phyloP scores from a whole-genome alignment of 2,797 vertebrate genomes.

The Lutjanus campechanus region DNA sequence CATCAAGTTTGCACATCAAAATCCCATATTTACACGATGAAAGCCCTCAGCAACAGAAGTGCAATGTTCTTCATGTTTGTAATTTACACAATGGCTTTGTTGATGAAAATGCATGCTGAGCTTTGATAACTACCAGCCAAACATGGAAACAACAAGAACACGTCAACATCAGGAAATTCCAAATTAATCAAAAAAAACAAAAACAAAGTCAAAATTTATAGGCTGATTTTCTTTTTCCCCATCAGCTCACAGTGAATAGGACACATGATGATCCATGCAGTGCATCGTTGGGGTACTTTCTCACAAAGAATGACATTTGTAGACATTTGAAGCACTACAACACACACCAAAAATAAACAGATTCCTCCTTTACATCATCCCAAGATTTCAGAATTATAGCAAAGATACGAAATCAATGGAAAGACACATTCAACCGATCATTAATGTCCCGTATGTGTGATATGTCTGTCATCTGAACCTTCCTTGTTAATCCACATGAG shows the following conservation, averaged over 20 bases:
- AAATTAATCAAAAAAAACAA: slow-evolving; percentile 56
- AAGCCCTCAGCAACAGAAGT: slow-evolving; percentile 86
- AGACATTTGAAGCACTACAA: slow-evolving; percentile 86
- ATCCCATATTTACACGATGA: slow-evolving; percentile 80
- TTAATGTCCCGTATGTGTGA: slow-evolving; percentile 87
- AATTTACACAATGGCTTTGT: slow-evolving; percentile 83
- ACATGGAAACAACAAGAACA: slow-evolving; percentile 85
- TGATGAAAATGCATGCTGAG: slow-evolving; percentile 90
- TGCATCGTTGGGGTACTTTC: slow-evolving; percentile 85
- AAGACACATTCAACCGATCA: slow-evolving; percentile 87
- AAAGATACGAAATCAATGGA: slow-evolving; percentile 77
- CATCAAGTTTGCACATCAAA: slow-evolving; percentile 65
- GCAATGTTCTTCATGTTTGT: slow-evolving; percentile 79
- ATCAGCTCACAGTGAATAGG: slow-evolving; percentile 90
- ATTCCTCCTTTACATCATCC: slow-evolving; percentile 83
- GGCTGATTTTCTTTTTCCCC: slow-evolving; percentile 83
- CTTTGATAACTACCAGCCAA: slow-evolving; percentile 87
- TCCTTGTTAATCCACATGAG: slow-evolving; percentile 45
- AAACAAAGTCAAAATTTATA: slow-evolving; percentile 66
- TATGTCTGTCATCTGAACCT: slow-evolving; percentile 66
- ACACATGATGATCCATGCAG: slow-evolving; percentile 91
- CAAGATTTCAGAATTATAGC: slow-evolving; percentile 88
- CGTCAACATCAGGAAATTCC: slow-evolving; percentile 84
- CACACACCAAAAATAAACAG: slow-evolving; percentile 79
- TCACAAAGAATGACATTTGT: slow-evolving; percentile 77